A percentile compares a stretch with the other conserved stretches of the same genome.
Conservation (phyloP, 2,797 vertebrate genomes). For the Tenualosa thibaudeaui region DNA sequence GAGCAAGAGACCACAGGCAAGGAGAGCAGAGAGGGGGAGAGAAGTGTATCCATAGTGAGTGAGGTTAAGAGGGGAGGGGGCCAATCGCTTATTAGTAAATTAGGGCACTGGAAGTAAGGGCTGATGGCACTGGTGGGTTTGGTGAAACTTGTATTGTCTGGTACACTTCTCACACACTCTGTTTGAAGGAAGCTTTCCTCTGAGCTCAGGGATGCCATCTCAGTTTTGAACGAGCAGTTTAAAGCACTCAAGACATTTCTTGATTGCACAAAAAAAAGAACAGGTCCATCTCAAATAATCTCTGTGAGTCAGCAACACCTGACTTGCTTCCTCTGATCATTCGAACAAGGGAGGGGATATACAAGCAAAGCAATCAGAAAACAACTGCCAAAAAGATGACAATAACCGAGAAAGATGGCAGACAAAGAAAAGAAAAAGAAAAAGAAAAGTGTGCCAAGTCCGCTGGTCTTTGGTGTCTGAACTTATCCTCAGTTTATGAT, state of each 20-base stretch:
- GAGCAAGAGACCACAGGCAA: background rate
- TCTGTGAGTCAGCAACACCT: background rate
- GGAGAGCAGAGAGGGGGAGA: background rate
- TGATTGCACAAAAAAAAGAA: background rate
- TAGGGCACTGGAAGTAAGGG: background rate
- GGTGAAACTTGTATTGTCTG: background rate
- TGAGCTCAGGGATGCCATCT: background rate
- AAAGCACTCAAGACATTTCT: background rate
- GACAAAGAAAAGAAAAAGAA: background rate
- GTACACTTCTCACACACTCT: background rate
- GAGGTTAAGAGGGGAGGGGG: background rate
- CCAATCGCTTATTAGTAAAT: constrained; percentile 11
- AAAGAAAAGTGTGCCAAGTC: background rate
- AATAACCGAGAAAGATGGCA: background rate
- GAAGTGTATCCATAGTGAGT: background rate
- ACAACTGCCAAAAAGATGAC: background rate
- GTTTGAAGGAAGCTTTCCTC: background rate
- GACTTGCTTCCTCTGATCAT: background rate
- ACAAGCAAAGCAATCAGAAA: background rate
- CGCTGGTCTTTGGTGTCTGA: background rate
- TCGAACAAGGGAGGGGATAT: background rate
- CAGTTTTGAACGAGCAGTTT: background rate
- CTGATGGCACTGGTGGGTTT: background rate
- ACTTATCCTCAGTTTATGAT: background rate
- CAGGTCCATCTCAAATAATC: background rate